Evolutionary conservation across 2,888 invertebrate genomes (phyloP).

Genomic region (Ormyrus rosae): DNA sequence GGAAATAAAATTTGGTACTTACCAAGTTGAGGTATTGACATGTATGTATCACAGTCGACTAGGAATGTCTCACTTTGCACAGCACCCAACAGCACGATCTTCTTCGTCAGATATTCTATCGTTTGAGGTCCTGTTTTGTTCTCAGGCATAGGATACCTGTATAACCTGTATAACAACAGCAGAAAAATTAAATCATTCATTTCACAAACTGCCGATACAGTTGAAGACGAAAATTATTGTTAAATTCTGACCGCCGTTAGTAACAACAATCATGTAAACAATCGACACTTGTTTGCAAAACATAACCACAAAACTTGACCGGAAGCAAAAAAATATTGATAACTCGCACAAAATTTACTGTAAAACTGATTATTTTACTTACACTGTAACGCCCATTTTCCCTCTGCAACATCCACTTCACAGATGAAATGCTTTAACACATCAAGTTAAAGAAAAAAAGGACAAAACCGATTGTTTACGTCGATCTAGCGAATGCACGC

Average conservation of each 20-base stretch:
- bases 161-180: constrained; percentile 1
- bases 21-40: constrained; percentile 86
- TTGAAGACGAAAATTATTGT: too few species aligned
- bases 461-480: too few species aligned
- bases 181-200: neutral
- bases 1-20: constrained; percentile 60
- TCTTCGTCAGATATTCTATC: constrained; percentile 90
- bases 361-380: constrained; percentile 67
- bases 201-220: too few species aligned
- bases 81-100: constrained; percentile 91
- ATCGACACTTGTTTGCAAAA: too few species aligned
- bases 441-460: too few species aligned
- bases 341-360: neutral
- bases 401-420: too few species aligned
- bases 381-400: constrained; percentile 82
- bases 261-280: too few species aligned
- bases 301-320: neutral
- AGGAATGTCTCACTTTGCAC: constrained; percentile 91
- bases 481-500: too few species aligned
- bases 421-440: too few species aligned
- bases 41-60: constrained; percentile 96
- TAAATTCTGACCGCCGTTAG: neutral
- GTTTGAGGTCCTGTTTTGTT: constrained; percentile 93
- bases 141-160: constrained; percentile 88
- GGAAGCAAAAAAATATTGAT: neutral